phyloP scores from a whole-genome alignment of 2,113 vertebrate species.

The Ammospiza caudacuta region DNA sequence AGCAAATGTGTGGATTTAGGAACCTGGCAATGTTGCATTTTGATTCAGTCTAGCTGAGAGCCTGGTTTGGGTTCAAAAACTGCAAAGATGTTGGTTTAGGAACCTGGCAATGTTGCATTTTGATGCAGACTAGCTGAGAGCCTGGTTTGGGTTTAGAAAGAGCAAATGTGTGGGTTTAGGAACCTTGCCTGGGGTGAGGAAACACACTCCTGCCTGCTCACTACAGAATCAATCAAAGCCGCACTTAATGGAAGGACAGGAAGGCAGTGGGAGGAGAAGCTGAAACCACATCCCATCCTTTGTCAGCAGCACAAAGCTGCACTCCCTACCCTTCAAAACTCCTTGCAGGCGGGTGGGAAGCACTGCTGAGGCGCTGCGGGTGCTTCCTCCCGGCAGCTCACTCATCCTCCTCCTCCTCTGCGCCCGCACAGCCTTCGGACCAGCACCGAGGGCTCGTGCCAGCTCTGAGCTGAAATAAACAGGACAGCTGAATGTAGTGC shows the following conservation, averaged over 20 bases:
- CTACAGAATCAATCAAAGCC: constrained; percentile 7
- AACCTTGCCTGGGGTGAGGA: neutral
- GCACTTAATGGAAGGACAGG: neutral
- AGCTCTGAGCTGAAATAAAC: rapidly evolving
- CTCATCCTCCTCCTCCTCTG: neutral
- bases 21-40: too few species aligned
- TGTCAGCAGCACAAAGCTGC: constrained; percentile 39
- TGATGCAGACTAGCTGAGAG: too few species aligned
- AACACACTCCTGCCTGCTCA: neutral
- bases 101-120: too few species aligned
- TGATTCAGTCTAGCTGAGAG: too few species aligned
- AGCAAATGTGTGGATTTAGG: too few species aligned
- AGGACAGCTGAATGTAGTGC: rapidly evolving
- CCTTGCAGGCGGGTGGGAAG: constrained; percentile 7
- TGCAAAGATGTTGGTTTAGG: too few species aligned
- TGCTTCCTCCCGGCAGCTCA: neutral
- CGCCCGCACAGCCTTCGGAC: neutral
- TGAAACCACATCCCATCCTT: constrained; percentile 37
- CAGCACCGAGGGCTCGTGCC: rapidly evolving
- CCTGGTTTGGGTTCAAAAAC: too few species aligned
- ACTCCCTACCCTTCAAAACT: constrained; percentile 53
- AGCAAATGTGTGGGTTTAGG: neutral
- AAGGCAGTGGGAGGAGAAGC: constrained; percentile 28
- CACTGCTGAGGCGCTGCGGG: neutral
- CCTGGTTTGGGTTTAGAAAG: neutral